A percentile compares a stretch with the other conserved stretches of the same genome.
Conservation (phyloP, 2,113 vertebrate species). For the Limanda limanda region DNA sequence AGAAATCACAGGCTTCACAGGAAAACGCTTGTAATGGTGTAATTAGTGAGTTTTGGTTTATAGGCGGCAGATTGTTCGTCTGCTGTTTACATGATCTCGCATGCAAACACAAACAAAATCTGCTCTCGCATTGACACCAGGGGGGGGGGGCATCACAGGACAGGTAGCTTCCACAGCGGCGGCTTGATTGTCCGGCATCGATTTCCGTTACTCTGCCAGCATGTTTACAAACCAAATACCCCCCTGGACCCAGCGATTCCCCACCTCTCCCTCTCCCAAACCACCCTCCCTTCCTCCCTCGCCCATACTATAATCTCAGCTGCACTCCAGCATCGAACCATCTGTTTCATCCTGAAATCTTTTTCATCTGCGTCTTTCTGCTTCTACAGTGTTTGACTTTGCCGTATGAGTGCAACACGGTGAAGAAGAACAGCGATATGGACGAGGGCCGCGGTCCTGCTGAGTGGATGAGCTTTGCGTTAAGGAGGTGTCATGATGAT, state of each 20-base stretch:
- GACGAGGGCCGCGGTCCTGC: constrained; percentile 31
- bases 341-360: constrained; percentile 27
- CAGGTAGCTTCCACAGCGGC: constrained; percentile 25
- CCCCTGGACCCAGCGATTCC: neutral
- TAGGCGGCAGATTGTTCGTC: constrained; percentile 9
- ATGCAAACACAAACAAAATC: neutral
- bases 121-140: constrained; percentile 16
- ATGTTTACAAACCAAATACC: constrained; percentile 59
- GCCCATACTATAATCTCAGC: constrained; percentile 42
- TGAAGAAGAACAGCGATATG: constrained; percentile 9
- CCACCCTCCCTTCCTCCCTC: neutral
- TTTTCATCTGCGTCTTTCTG: neutral
- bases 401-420: neutral
- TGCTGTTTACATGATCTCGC: neutral
- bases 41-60: constrained; percentile 32
- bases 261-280: neutral
- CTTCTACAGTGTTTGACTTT: neutral
- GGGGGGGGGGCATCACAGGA: constrained; percentile 23
- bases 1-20: constrained; percentile 34
- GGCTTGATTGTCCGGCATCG: constrained; percentile 56
- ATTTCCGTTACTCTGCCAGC: constrained; percentile 52
- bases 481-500: constrained; percentile 79
- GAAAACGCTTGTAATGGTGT: constrained; percentile 18
- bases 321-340: constrained; percentile 35
- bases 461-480: constrained; percentile 76